Evolutionary conservation across 2,113 vertebrate species (phyloP).

Genomic region (Origma solitaria): DNA sequence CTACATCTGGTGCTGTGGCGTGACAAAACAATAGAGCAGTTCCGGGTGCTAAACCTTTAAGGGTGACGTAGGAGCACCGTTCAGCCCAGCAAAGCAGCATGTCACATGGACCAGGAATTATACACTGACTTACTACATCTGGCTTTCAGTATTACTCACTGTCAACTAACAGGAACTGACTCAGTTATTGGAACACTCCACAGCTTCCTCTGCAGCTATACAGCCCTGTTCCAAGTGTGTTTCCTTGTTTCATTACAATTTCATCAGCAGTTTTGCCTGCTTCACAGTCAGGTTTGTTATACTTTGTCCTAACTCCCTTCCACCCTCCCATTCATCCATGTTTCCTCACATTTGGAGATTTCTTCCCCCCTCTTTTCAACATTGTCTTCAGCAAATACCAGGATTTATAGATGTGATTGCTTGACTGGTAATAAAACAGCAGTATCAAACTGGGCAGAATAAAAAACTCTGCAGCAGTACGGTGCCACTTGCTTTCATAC

Average conservation of each 20-base stretch:
- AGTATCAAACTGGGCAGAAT: not conserved
- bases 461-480: not conserved
- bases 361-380: not conserved
- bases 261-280: not conserved
- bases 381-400: not conserved
- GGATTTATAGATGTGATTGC: not conserved
- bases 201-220: not conserved
- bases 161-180: not conserved
- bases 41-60: not conserved
- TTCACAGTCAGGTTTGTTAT: not conserved
- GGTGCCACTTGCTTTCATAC: not conserved
- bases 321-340: not conserved
- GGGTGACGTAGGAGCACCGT: rapidly evolving
- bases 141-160: not conserved
- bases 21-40: not conserved
- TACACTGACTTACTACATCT: not conserved
- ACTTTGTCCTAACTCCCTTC: not conserved
- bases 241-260: not conserved
- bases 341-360: not conserved
- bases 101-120: rapidly evolving
- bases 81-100: not conserved
- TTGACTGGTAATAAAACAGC: not conserved
- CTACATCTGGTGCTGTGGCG: not conserved
- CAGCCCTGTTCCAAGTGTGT: not conserved
- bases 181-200: not conserved